phyloP scores from a whole-genome alignment of 2,888 invertebrate genomes.

The Halictus ligatus region DNA sequence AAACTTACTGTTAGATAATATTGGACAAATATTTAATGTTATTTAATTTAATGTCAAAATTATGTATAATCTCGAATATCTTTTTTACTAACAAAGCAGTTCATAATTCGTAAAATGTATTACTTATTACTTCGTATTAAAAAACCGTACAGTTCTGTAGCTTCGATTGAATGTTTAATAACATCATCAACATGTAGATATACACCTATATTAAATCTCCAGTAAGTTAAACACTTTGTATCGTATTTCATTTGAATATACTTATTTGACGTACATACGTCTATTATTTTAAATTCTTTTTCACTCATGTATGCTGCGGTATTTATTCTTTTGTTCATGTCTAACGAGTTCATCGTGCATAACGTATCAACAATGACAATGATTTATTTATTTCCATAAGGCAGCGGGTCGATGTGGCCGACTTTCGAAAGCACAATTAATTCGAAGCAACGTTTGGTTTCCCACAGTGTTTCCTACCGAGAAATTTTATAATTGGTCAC shows the following conservation, averaged over 20 bases:
- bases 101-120: no score
- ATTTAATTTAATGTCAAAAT: no score
- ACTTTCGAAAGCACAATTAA: slow-evolving; percentile 4
- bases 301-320: background rate
- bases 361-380: background rate
- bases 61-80: no score
- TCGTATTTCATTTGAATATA: background rate
- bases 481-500: background rate
- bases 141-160: no score
- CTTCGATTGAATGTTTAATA: no score
- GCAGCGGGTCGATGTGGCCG: background rate
- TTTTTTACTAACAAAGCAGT: no score
- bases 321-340: background rate
- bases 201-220: background rate
- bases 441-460: background rate
- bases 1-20: no score
- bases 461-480: background rate
- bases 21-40: no score
- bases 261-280: background rate
- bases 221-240: background rate
- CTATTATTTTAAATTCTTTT: background rate
- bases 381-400: background rate
- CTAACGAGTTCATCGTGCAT: background rate
- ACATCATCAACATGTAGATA: background rate
- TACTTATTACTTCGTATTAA: no score